These are phyloP conservation scores for Pogonocherus hispidulus DNA, from an alignment of 2,888 invertebrate species.

Conservation along the genomic window DNA sequence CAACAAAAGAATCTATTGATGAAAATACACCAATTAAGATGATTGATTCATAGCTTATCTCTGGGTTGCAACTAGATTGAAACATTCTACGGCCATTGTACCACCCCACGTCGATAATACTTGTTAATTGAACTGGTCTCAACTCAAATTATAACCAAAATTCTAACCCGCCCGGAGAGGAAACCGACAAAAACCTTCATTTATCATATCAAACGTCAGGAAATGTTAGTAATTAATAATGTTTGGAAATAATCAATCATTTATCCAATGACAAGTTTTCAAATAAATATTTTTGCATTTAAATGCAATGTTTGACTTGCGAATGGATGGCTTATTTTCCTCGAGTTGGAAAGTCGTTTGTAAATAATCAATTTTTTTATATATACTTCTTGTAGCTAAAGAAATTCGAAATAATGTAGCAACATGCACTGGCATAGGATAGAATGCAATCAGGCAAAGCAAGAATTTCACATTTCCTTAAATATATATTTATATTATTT, in stretches of 20 bases:
- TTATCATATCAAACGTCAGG: conserved; percentile 10
- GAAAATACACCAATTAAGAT: no score
- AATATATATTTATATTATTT: no score
- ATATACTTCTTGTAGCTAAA: no score
- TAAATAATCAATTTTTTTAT: no score
- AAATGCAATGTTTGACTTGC: conserved; percentile 12
- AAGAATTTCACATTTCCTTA: no score
- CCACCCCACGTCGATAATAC: not conserved
- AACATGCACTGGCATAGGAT: no score
- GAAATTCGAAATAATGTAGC: no score
- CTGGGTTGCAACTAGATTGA: no score
- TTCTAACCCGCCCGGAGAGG: not conserved
- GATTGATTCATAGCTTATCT: no score
- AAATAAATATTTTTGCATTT: conserved; percentile 13
- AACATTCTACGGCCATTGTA: not conserved
- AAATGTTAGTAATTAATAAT: conserved; percentile 23
- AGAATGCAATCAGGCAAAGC: no score
- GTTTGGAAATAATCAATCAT: conserved; percentile 26
- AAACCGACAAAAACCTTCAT: conserved; percentile 14
- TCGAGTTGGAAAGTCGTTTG: not conserved
- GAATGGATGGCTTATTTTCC: not conserved
- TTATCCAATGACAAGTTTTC: conserved; percentile 4
- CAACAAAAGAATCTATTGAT: no score
- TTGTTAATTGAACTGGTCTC: conserved; percentile 1
- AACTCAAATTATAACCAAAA: not conserved